Conservation (phyloP, 2,113 vertebrate species). For the Malurus cyaneus region DNA sequence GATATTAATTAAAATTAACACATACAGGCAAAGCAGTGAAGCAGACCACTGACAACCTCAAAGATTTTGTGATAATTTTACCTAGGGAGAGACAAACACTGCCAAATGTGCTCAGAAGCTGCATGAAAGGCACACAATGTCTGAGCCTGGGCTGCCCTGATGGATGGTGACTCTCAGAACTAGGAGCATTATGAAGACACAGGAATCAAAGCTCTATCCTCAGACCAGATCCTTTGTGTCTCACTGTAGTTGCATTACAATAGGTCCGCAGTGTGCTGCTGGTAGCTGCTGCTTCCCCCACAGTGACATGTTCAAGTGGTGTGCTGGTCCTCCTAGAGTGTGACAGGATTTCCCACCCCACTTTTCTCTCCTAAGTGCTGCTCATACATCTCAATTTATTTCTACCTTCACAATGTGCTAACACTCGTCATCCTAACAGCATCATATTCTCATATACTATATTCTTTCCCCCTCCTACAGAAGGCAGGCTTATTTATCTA, state of each 20-base stretch:
- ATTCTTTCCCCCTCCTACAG: not conserved
- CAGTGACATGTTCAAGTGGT: rapidly evolving
- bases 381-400: not conserved
- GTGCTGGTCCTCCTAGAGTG: rapidly evolving
- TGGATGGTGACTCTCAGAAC: not conserved
- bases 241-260: not conserved
- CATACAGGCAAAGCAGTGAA: not conserved
- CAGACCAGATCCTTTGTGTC: not conserved
- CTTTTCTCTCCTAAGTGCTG: not conserved
- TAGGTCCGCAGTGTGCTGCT: not conserved
- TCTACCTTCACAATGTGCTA: not conserved
- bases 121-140: not conserved
- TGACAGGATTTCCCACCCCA: not conserved
- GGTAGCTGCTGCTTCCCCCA: not conserved
- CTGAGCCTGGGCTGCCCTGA: rapidly evolving
- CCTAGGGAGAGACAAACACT: not conserved
- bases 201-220: not conserved
- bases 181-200: rapidly evolving
- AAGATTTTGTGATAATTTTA: not conserved
- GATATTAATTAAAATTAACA: not conserved
- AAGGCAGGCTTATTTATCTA: not conserved
- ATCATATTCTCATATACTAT: not conserved
- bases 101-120: not conserved
- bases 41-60: not conserved
- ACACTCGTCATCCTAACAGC: not conserved